Conservation (phyloP, 2,113 vertebrate species). For the Lates calcarifer region DNA sequence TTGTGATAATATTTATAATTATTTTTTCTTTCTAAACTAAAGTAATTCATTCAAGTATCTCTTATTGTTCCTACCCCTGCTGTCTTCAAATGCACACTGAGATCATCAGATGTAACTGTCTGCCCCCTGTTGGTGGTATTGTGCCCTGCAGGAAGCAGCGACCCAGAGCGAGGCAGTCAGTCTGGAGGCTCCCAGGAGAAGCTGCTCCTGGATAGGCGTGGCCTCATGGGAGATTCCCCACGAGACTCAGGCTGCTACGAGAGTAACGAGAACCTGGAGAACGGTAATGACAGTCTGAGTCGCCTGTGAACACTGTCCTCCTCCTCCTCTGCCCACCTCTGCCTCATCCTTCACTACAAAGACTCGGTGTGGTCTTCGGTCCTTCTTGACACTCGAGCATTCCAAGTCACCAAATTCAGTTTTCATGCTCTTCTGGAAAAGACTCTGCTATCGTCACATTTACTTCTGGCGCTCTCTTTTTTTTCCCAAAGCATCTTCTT, state of each 20-base stretch:
- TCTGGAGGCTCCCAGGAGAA: constrained; percentile 92
- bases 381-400: constrained; percentile 50
- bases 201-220: constrained; percentile 87
- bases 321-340: constrained; percentile 41
- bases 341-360: constrained; percentile 63
- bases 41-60: neutral
- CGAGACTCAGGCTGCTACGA: constrained; percentile 98
- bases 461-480: constrained; percentile 15
- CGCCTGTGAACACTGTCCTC: constrained; percentile 64
- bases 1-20: too few relatives aligned
- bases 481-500: constrained; percentile 19
- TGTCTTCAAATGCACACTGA: neutral
- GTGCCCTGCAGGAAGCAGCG: constrained; percentile 91
- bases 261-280: constrained; percentile 95
- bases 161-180: constrained; percentile 82
- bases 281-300: constrained; percentile 86
- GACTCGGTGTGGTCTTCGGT: constrained; percentile 42
- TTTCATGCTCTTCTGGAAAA: constrained; percentile 52
- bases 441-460: constrained; percentile 45
- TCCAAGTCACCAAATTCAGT: constrained; percentile 45
- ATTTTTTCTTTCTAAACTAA: neutral
- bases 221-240: constrained; percentile 88
- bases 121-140: constrained; percentile 50
- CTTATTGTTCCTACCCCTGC: neutral
- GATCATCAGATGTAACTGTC: constrained; percentile 19